These are phyloP conservation scores for Notoglanidium macrostoma DNA, from an alignment of 2,797 vertebrate species.

Conservation along the genomic window DNA sequence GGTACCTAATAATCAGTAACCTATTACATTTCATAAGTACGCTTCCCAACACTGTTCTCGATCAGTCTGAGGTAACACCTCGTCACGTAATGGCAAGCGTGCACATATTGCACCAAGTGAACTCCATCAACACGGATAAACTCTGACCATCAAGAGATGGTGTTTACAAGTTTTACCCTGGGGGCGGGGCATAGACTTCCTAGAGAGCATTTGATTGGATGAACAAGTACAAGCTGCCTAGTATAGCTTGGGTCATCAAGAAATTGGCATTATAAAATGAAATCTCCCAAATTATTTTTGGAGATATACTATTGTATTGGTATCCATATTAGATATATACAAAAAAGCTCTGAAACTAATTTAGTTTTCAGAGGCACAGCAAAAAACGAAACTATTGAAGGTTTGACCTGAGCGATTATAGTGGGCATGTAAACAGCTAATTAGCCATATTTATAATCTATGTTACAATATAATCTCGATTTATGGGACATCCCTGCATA, in stretches of 20 bases:
- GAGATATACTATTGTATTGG: background rate
- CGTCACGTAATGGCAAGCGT: too few species aligned
- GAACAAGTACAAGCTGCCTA: background rate
- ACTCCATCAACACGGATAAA: too few species aligned
- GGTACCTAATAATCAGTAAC: too few species aligned
- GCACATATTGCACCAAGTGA: too few species aligned
- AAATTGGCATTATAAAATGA: background rate
- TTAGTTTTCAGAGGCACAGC: background rate
- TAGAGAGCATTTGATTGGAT: background rate
- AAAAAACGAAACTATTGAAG: background rate
- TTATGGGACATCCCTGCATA: background rate
- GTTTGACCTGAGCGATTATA: background rate
- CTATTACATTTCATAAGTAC: too few species aligned
- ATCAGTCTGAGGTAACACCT: too few species aligned
- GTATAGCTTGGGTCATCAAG: too few species aligned
- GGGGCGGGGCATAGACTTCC: background rate
- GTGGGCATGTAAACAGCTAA: background rate
- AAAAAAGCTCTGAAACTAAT: background rate
- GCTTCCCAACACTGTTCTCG: too few species aligned
- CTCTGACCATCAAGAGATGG: too few species aligned
- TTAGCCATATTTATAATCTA: background rate
- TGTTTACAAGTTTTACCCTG: conserved; percentile 1
- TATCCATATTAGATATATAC: background rate
- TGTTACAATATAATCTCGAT: background rate
- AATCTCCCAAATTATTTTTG: too few species aligned